Base-by-base conservation (phyloP, 1,140 invertebrate species). In the Oncopodura yosiiana region DNA sequence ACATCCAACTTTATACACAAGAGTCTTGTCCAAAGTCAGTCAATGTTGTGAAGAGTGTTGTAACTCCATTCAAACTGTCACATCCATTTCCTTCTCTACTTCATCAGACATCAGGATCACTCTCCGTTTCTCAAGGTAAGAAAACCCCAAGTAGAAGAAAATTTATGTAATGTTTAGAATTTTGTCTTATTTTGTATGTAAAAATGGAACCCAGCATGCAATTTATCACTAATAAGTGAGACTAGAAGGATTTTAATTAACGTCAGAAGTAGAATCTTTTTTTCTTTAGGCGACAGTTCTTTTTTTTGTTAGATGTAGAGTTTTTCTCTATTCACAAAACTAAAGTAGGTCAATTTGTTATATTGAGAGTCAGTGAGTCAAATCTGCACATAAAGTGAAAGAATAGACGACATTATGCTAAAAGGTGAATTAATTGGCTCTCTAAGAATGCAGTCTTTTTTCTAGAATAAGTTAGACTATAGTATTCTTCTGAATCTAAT, bases 11-110 rank as follows among this genome's bases (percentile, higher is more conserved):
- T 23, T 61, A 49, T 48, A 42, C 44, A 29, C 34, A 48, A 41
- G 53, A 61, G 37, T 30, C 42, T n/a, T 56, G 36, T 49, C 48
- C 48, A 3, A 61, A 43, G 46, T 56, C 59, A 9, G 49, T 57
- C 19, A 51, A 56, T 49, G 50, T 57, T 34, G 51, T 61, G n/a
- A 45, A 29, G 24, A 43, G 38, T 24, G 30, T 53, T 26, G 37
- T 34, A 18, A 41, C 41, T 53, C 49, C 53, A 37, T 56, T 61
- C 29, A 56, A 53, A 49, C 16, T 61, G 43, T 38, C 49, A 39
- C 43, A 53, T 57, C 53, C 53, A 37, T 61, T 56, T 46, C 53
- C 54, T 6, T 12, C 30, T 18, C 27, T 60, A 27, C 14, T 56
- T 46, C 34, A 60, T 51, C 30, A 36, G 36, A 51, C 19, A 21